Percentiles rank a stretch among this genome's conserved stretches.
phyloP scores from a whole-genome alignment of 2,888 invertebrate genomes.

The Diplolepis rosae region DNA sequence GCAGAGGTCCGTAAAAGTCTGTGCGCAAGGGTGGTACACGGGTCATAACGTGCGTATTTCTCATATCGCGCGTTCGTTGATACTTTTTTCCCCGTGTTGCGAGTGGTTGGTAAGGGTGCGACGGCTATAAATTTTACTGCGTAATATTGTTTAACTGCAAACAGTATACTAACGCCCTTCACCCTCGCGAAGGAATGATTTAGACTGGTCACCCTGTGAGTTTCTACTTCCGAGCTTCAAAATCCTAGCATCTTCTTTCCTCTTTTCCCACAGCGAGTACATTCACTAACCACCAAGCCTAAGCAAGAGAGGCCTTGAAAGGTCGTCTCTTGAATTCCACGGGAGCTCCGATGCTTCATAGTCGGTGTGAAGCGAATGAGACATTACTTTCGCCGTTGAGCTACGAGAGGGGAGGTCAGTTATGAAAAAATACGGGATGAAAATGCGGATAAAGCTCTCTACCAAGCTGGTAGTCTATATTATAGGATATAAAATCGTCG shows the following conservation, averaged over 20 bases:
- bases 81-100: conserved; percentile 56
- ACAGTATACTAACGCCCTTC: conserved; percentile 64
- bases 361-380: background rate
- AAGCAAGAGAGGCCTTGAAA: background rate
- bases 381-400: conserved; percentile 29
- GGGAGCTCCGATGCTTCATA: background rate
- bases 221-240: background rate
- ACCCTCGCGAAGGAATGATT: conserved; percentile 36
- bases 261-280: background rate
- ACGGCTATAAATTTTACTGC: conserved; percentile 70
- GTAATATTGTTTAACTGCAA: conserved; percentile 73
- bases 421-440: conserved; percentile 61
- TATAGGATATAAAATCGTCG: conserved; percentile 45
- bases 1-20: conserved; percentile 51
- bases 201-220: conserved; percentile 31
- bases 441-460: conserved; percentile 42
- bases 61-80: conserved; percentile 67
- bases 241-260: background rate
- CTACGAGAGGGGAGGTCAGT: conserved; percentile 44
- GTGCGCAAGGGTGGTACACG: conserved; percentile 56
- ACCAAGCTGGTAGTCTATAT: conserved; percentile 4
- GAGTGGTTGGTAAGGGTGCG: conserved; percentile 36
- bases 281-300: background rate
- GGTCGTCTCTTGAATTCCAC: background rate
- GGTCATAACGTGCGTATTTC: conserved; percentile 69